phyloP scores from a whole-genome alignment of 2,797 vertebrate species.

The Hyperoplus lanceolatus region DNA sequence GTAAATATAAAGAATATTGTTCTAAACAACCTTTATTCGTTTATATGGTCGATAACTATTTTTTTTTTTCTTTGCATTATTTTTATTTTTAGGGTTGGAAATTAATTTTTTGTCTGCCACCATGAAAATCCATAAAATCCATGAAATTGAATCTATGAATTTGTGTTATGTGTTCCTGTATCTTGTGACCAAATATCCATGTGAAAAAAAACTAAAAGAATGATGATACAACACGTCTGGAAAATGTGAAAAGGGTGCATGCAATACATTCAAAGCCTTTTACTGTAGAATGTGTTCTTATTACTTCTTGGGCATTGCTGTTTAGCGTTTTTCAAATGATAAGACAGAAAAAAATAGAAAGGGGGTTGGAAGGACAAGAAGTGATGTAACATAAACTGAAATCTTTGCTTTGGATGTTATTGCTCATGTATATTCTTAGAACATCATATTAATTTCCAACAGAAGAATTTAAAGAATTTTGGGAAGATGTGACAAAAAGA shows the following conservation, averaged over 20 bases:
- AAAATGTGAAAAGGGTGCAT: neutral
- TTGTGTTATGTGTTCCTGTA: too few species aligned
- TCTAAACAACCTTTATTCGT: too few species aligned
- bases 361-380: too few species aligned
- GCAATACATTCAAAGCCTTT: neutral
- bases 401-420: neutral
- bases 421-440: slow-evolving; percentile 3
- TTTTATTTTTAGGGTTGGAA: too few species aligned
- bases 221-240: neutral
- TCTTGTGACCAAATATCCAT: too few species aligned
- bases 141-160: too few species aligned
- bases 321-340: neutral
- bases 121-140: too few species aligned
- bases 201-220: neutral
- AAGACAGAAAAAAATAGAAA: neutral
- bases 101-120: too few species aligned
- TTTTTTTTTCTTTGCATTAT: too few species aligned
- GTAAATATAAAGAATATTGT: too few species aligned
- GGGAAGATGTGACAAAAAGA: slow-evolving; percentile 21
- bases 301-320: neutral
- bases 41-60: too few species aligned
- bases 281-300: neutral
- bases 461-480: neutral
- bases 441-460: neutral
- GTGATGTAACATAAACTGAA: neutral